Evolutionary conservation across 2,797 vertebrate genomes (phyloP).

Genomic region (Syndactyla subalaris): DNA sequence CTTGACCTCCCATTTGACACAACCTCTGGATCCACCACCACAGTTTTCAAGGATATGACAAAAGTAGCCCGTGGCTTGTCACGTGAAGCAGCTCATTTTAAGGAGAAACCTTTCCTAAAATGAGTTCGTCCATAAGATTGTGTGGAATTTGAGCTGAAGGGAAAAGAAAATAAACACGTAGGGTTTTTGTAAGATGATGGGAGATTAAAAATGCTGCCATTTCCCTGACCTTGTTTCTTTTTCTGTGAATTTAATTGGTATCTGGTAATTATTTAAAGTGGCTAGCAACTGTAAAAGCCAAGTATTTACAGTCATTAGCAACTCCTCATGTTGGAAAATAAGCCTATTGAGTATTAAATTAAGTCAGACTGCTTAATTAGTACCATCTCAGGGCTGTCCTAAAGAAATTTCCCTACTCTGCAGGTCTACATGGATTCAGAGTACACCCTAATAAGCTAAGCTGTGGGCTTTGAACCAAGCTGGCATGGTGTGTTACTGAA

Average conservation of each 20-base stretch:
- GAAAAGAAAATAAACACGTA: not conserved
- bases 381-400: not conserved
- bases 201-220: not conserved
- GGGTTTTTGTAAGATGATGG: not conserved
- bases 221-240: not conserved
- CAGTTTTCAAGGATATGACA: not conserved
- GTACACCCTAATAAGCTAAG: not conserved
- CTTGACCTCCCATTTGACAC: not conserved
- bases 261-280: conserved; percentile 40
- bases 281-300: conserved; percentile 7
- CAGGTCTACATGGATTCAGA: not conserved
- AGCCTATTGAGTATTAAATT: conserved; percentile 52
- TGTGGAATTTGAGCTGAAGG: not conserved
- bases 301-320: conserved; percentile 53
- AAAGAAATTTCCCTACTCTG: not conserved
- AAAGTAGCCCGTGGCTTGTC: not conserved
- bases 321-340: conserved; percentile 29
- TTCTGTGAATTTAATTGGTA: conserved; percentile 23
- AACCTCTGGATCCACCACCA: not conserved
- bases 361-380: conserved; percentile 49
- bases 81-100: not conserved
- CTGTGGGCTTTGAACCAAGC: not conserved
- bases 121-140: fast-evolving
- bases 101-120: not conserved
- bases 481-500: not conserved